A percentile compares a stretch with the other conserved stretches of the same genome.
Evolutionary conservation across 1,140 invertebrate genomes (phyloP).

Genomic region (Adelges cooleyi): DNA sequence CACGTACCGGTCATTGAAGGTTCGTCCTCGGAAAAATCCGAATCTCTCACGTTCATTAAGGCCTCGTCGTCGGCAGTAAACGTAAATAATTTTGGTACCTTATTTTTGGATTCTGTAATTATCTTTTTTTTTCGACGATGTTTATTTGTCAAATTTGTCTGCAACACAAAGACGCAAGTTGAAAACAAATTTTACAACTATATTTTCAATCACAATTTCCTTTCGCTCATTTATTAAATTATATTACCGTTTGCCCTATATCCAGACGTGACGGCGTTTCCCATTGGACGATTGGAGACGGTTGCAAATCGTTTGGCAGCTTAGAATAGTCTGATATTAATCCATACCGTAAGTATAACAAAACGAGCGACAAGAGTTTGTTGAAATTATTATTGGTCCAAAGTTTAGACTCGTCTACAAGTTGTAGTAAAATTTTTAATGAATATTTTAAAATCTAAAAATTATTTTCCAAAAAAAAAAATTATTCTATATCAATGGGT

Average conservation of each 20-base stretch:
- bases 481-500: too few species aligned
- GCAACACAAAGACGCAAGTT: too few species aligned
- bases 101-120: constrained; percentile 23
- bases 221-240: too few species aligned
- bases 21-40: constrained; percentile 26
- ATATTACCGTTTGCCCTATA: background rate
- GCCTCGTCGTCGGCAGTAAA: constrained; percentile 6
- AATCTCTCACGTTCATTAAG: background rate
- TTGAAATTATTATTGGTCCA: constrained; percentile 19
- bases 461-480: too few species aligned
- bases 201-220: too few species aligned
- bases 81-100: constrained; percentile 2
- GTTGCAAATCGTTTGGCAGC: constrained; percentile 6
- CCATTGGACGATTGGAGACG: constrained; percentile 16
- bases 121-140: constrained; percentile 18
- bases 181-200: too few species aligned
- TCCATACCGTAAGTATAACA: constrained; percentile 17
- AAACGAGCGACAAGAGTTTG: background rate
- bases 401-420: constrained; percentile 4
- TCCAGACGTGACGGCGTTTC: constrained; percentile 1
- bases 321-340: constrained; percentile 1
- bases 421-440: constrained; percentile 7
- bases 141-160: constrained; percentile 19
- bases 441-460: constrained; percentile 14
- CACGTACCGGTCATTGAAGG: background rate